Conservation (phyloP, 2,888 invertebrate genomes). For the Notodonta dromedarius region DNA sequence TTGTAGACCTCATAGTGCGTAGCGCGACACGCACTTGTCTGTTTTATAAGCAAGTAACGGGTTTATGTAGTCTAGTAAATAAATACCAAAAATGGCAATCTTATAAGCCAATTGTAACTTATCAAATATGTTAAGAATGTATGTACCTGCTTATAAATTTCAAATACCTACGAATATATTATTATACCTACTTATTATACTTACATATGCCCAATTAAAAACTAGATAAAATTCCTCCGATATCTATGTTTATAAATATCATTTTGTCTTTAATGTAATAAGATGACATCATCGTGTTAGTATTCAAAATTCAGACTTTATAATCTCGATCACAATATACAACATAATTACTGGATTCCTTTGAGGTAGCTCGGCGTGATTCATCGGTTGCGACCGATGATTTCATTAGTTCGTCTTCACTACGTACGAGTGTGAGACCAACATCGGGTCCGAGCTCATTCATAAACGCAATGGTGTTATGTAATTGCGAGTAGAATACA, state of each 20-base stretch:
- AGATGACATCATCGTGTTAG: conserved; percentile 27
- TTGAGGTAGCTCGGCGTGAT: conserved; percentile 29
- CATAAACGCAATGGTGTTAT: conserved; percentile 38
- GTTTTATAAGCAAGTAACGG: too few relatives aligned
- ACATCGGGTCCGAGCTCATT: conserved; percentile 28
- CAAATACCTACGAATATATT: too few relatives aligned
- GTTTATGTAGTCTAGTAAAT: too few relatives aligned
- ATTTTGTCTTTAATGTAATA: not conserved
- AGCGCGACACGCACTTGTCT: too few relatives aligned
- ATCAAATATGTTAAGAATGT: too few relatives aligned
- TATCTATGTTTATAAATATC: conserved; percentile 14
- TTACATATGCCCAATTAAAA: not conserved
- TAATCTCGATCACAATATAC: conserved; percentile 26
- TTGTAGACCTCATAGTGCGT: too few relatives aligned
- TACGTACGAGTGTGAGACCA: conserved; percentile 27
- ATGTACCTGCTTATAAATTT: too few relatives aligned
- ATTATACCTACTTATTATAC: conserved; percentile 12
- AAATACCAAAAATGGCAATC: too few relatives aligned
- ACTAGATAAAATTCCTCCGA: conserved; percentile 31
- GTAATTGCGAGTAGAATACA: conserved; percentile 33
- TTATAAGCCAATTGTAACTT: too few relatives aligned
- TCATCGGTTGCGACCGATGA: conserved; percentile 36
- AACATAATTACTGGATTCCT: conserved; percentile 34
- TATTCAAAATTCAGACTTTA: conserved; percentile 34
- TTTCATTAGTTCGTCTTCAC: conserved; percentile 33